These are phyloP conservation scores for Drosophila helvetica DNA, from an alignment of 2,888 invertebrate species.

Conservation along the genomic window DNA sequence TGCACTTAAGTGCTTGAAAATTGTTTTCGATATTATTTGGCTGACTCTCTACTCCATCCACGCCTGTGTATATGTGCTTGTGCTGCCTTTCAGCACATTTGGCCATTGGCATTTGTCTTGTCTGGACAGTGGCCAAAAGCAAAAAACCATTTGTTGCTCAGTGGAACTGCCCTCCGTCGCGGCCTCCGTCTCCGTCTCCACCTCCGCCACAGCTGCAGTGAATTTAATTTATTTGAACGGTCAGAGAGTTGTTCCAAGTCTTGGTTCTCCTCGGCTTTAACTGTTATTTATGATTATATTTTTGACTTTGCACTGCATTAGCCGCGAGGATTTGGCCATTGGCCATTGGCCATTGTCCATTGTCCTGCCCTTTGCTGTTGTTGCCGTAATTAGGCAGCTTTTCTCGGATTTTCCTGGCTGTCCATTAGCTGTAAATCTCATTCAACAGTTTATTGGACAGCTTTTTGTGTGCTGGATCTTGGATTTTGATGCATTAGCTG, in stretches of 20 bases:
- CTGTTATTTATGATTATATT: slow-evolving; percentile 79
- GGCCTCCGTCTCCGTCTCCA: slow-evolving; percentile 41
- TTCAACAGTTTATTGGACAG: slow-evolving; percentile 69
- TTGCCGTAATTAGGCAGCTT: slow-evolving; percentile 72
- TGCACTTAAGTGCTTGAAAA: slow-evolving; percentile 81
- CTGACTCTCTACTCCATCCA: slow-evolving; percentile 48
- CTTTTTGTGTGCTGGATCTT: slow-evolving; percentile 29
- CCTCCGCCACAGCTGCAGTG: slow-evolving; percentile 67
- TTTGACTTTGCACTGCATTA: slow-evolving; percentile 78
- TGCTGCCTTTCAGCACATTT: slow-evolving; percentile 75
- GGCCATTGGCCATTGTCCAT: background rate
- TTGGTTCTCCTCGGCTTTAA: slow-evolving; percentile 52
- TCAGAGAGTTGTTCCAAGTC: slow-evolving; percentile 42
- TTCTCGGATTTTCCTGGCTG: slow-evolving; percentile 32
- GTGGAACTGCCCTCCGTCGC: background rate
- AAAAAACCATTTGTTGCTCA: slow-evolving; percentile 82
- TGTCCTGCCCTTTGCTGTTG: slow-evolving; percentile 48
- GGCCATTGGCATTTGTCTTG: slow-evolving; percentile 76
- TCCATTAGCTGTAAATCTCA: slow-evolving; percentile 63
- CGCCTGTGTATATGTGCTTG: slow-evolving; percentile 34
- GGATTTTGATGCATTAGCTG: slow-evolving; percentile 54
- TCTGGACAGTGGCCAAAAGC: slow-evolving; percentile 71
- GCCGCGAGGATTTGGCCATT: slow-evolving; percentile 37
- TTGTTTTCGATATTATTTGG: slow-evolving; percentile 81
- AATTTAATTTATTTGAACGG: slow-evolving; percentile 76